phyloP scores from a whole-genome alignment of 2,888 invertebrate genomes.

The Girardia tigrina region DNA sequence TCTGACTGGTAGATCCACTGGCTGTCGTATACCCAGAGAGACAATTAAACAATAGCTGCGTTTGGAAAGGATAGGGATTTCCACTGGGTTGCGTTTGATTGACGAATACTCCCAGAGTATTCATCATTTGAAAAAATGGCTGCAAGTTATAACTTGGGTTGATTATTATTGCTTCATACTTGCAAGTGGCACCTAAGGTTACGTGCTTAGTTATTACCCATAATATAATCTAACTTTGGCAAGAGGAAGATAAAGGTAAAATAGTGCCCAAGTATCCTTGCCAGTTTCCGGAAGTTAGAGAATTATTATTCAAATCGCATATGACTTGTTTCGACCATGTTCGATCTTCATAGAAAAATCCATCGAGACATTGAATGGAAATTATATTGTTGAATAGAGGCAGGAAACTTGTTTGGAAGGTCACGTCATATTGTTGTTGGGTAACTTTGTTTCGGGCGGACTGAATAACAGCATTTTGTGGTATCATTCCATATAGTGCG shows the following conservation, averaged over 20 bases:
- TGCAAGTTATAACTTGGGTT: background rate
- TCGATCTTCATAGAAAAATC: background rate
- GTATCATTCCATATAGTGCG: background rate
- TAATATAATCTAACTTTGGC: too few species aligned
- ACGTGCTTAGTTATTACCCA: too few species aligned
- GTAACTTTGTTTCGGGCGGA: background rate
- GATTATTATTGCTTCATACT: background rate
- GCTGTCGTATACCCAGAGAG: constrained; percentile 20
- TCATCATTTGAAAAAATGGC: background rate
- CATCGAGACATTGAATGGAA: background rate
- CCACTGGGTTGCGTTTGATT: constrained; percentile 25
- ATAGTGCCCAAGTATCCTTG: background rate
- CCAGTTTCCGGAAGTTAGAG: background rate
- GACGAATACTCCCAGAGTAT: background rate
- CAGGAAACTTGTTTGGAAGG: background rate
- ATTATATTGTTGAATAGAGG: background rate
- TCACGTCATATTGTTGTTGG: background rate
- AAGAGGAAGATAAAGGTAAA: background rate
- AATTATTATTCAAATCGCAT: background rate
- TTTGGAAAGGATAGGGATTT: constrained; percentile 16
- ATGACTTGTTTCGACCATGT: background rate
- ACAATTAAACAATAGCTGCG: constrained; percentile 24
- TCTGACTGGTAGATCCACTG: background rate
- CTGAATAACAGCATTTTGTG: background rate
- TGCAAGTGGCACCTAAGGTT: background rate